Evolutionary conservation across 2,113 vertebrate species (phyloP), one percentile per base, ranked within the genome.

Genomic region (Hassar affinis): DNA sequence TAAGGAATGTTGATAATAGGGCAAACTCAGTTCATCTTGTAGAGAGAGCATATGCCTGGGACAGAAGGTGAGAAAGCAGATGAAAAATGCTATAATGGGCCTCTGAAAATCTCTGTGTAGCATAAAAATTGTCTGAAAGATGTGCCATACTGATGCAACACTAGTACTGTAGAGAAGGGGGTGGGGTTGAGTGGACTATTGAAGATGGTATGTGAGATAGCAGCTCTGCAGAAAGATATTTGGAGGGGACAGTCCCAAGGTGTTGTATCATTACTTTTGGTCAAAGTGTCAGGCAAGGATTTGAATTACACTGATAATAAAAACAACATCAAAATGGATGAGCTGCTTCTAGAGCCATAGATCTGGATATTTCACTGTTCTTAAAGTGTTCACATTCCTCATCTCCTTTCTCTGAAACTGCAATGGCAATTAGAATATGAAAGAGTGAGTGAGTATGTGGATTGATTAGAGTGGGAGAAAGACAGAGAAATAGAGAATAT

Each of bases 11-110:
- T 20, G 52, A 20, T 54, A 54, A 54, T 54, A 54, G 52, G 52
- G 18, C 52, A 91, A 88, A 92, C 91, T 94, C 94, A 92, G 93
- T 95, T 92, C 92, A 92, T 94, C 92, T 94, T 27, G 51, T 35
- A n/a, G 38, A 83, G 51, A 57, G 57, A 42, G 71, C 15, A 17
- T 59, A n/a, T n/a, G n/a, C n/a, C n/a, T n/a, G n/a, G n/a, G n/a
- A 82, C 17, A 30, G 27, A 69, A 54, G 78, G 62, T 64, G 68
- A 66, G 78, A 75, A 75, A 61, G 57, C 59, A 81, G 82, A 56
- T 84, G 85, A 38, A 45, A 84, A 86, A 62, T 91, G 91, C 91
- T 92, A 90, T 93, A 93, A 94, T 91, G 92, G 93, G 91, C 90
- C 92, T 90, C 90, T 87, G 92, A 92, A 92, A 93, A 93, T 94